Evolutionary conservation across 2,888 invertebrate genomes (phyloP).

Genomic region (Tetragonisca angustula): DNA sequence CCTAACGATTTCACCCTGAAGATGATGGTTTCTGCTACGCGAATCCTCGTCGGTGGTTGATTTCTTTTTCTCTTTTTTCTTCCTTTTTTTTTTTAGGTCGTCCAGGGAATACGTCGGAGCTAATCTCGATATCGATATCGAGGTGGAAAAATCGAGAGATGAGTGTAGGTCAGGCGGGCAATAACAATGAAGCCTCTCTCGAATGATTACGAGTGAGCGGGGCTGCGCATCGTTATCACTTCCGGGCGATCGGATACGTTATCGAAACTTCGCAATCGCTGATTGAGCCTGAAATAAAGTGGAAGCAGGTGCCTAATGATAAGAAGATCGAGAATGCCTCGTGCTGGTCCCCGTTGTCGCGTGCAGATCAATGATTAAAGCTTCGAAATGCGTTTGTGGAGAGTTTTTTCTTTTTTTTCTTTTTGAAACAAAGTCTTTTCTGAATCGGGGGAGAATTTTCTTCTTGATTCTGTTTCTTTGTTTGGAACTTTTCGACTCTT

Average conservation of each 20-base stretch:
- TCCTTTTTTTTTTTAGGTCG: conserved; percentile 1
- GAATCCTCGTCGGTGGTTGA: conserved; percentile 2
- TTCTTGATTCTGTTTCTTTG: neutral
- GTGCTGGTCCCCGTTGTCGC: neutral
- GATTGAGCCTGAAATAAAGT: conserved; percentile 59
- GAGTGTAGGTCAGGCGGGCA: conserved; percentile 10
- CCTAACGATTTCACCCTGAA: neutral
- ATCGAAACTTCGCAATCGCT: conserved; percentile 53
- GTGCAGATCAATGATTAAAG: neutral
- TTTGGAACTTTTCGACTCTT: neutral
- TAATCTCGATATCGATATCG: conserved; percentile 55
- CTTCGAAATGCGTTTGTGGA: neutral
- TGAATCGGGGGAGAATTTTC: neutral
- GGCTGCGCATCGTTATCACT: conserved; percentile 65
- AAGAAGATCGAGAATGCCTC: conserved; percentile 10
- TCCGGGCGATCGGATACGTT: conserved; percentile 66
- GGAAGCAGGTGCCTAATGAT: conserved; percentile 19
- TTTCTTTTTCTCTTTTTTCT: neutral
- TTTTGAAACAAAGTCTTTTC: neutral
- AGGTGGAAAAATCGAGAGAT: conserved; percentile 12
- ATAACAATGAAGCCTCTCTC: conserved; percentile 60
- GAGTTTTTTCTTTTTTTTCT: too few relatives aligned
- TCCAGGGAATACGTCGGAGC: conserved; percentile 13
- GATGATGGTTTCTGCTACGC: neutral
- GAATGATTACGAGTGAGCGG: conserved; percentile 56